Conservation (phyloP, 2,797 vertebrate genomes). For the Sebastes cheni region DNA sequence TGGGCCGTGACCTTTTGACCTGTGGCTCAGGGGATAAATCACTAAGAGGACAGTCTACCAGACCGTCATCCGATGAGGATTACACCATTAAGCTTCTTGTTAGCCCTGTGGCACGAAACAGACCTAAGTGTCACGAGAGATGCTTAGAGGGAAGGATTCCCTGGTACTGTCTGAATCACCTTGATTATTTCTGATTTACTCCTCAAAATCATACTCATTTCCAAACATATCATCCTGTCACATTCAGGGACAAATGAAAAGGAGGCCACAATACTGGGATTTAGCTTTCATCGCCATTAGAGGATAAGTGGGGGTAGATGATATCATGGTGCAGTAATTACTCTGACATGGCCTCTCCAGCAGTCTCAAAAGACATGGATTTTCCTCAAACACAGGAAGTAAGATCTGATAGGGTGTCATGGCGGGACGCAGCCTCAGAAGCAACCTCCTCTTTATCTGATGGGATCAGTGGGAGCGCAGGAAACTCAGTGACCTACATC, state of each 20-base stretch:
- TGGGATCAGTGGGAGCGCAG: slow-evolving; percentile 63
- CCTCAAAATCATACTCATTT: neutral
- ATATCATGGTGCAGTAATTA: slow-evolving; percentile 70
- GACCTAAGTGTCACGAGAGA: slow-evolving; percentile 35
- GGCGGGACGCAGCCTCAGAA: slow-evolving; percentile 55
- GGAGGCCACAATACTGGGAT: slow-evolving; percentile 24
- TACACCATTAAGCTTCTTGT: slow-evolving; percentile 68
- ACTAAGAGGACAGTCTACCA: slow-evolving; percentile 58
- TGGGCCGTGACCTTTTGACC: slow-evolving; percentile 61
- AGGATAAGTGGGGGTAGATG: slow-evolving; percentile 63
- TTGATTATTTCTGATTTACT: slow-evolving; percentile 20
- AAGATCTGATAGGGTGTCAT: slow-evolving; percentile 59
- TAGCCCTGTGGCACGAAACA: slow-evolving; percentile 58
- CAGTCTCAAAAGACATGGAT: slow-evolving; percentile 51
- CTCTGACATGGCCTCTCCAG: slow-evolving; percentile 63
- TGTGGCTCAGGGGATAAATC: slow-evolving; percentile 38
- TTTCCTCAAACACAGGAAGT: slow-evolving; percentile 73
- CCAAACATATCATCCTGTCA: slow-evolving; percentile 31
- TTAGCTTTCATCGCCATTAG: slow-evolving; percentile 42
- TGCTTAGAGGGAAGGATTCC: slow-evolving; percentile 33
- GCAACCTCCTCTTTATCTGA: slow-evolving; percentile 66
- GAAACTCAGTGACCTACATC: slow-evolving; percentile 74
- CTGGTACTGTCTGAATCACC: neutral
- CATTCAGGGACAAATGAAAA: slow-evolving; percentile 26
- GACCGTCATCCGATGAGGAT: slow-evolving; percentile 58